Base-by-base conservation (phyloP, 2,888 invertebrate genomes). In the Philopedon plagiatum region DNA sequence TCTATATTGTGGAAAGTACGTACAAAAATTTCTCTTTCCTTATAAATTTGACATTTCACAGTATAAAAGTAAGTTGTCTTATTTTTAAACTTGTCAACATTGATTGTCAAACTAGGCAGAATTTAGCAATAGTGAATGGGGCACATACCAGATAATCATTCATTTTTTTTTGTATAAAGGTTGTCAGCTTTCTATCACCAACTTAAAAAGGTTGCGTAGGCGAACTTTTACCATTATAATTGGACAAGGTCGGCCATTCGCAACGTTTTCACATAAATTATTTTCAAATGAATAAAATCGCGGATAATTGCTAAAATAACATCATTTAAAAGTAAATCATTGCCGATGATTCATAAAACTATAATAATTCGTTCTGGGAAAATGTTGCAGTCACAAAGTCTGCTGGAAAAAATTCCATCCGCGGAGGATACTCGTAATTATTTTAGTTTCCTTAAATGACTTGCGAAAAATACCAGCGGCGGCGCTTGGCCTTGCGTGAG, bases 401-500 rank as follows among this genome's bases (percentile, higher is more conserved):
- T 54, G 29, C 29, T 18, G 51, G 51, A 54, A 54, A 54, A 54
- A 54, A 32, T 51, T 46, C 44, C 11, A 26, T 29, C 29, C 15
- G 51, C 9, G 18, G 29, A 32, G n/a, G 13, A 51, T 29, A 51
- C 5, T n/a, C 3, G 4, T 23, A 46, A 46, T 46, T 54, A 18
- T 54, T 29, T 29, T 26, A 9, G 15, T 26, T 54, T 18, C 18
- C 13, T 54, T 29, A 5, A 29, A 26, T 49, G 26, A 49, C 26
- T 26, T 49, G 49, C 26, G 44, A 44, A 23, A n/a, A n/a, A 39
- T 2, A 39, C 15, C 13, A 13, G n/a, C 39, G n/a, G 13, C 13
- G 13, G 15, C 13, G 15, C 1, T 39, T 15, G 15, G n/a, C n/a
- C n/a, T n/a, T n/a, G n/a, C n/a, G n/a, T n/a, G n/a, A n/a, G n/a